Evolutionary conservation across 2,888 invertebrate species (phyloP), one percentile per base, ranked within the genome.

Genomic region (Drosophila suboccidentalis): DNA sequence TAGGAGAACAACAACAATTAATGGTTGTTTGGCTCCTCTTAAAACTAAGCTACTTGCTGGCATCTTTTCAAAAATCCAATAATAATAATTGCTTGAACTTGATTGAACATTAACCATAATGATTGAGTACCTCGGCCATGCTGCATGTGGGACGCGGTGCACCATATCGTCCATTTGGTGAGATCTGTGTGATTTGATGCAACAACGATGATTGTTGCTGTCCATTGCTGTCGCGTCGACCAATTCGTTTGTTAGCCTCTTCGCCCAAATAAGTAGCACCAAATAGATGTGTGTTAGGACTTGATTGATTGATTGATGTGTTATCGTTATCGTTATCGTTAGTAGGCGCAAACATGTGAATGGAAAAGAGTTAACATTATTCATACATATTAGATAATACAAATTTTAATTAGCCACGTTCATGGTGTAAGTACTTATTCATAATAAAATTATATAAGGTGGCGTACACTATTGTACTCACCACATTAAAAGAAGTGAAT

Each of bases 81-180:
- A 3, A 32, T 9, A 6, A 9, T n/a, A n/a, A 22, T 8, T 9
- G 39, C 11, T 38, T 38, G 17, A 50, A 32, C 19, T 32, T 39
- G 13, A 55, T 29, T 38, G 13, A 55, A 41, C 5, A n/a, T 50
- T 63, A 54, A 44, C 9, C 4, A 32, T 39, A 58, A 19, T 72
- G 43, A 36, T 38, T 80, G 71, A 91, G 78, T 93, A 95, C 95
- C 94, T 95, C 94, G 80, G 95, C 95, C 95, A 95, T 95, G 79
- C 95, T 95, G 93, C 95, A 95, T 59, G 94, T 94, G 72, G 95
- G 95, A 80, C 94, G 93, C 43, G 94, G 94, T 19, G 95, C 95
- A 54, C 94, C 95, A 88, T 95, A 95, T 73, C 95, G 94, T 71
- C 95, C 95, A 77, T 93, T 93, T 54, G 93, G 92, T 73, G 93